Evolutionary conservation across 2,797 vertebrate genomes (phyloP), one percentile per base, ranked within the genome.

Genomic region (Lithobates sylvaticus): DNA sequence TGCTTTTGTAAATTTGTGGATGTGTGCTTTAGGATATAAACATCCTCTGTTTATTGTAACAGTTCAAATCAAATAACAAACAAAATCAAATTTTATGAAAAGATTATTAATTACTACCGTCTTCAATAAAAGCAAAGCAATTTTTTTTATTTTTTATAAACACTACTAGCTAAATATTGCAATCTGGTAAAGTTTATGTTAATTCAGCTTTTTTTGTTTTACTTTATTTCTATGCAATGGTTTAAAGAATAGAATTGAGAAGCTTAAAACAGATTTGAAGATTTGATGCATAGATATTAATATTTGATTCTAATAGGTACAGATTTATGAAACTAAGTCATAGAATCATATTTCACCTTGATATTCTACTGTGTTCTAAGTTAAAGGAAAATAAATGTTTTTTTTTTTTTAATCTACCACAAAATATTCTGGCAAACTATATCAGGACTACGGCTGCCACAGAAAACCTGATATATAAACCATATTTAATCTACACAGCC

Each of bases 281-380:
- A 29, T 23, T 65, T 78, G 34, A 26, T 78, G 27, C 76, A 78
- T 39, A 65, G 76, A n/a, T 65, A 34, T 2, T 44, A 73, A 73
- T 78, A 65, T 87, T 85, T 90, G 58, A 78, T 32, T 32, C 3
- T 32, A 32, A 32, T 32, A 32, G 32, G 32, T 32, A 32, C 32
- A 32, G 32, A 32, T 32, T 32, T 32, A 32, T 4, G 32, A 32
- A 78, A 39, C 27, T 36, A 61, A 64, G 23, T 39, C 76, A 65
- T 42, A 26, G 23, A 0, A 42, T 78, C 32, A 65, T 78, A 65
- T 78, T 65, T 78, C 76, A 65, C 36, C 32, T 34, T 29, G 74
- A 76, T 58, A 76, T 76, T 65, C 23, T 78, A 42, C 32, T 78
- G 76, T 3, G 54, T 5, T 36, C 75, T 36, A 61, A 61, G 23